A percentile compares a stretch with the other conserved stretches of the same genome.
phyloP scores from a whole-genome alignment of 2,888 invertebrate genomes.

The Polydrusus cervinus region DNA sequence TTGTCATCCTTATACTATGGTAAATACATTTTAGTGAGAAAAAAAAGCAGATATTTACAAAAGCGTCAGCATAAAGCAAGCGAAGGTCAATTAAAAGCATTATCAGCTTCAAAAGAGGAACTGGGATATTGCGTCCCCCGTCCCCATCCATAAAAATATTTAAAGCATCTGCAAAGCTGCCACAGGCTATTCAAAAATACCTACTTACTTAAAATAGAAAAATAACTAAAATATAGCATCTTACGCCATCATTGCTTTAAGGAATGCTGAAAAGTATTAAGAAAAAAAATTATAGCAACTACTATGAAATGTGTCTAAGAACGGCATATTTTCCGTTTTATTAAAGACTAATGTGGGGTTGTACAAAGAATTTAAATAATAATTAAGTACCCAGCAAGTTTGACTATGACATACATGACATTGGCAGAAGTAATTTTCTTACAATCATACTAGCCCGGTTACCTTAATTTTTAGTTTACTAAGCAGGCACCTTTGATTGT shows the following conservation, averaged over 20 bases:
- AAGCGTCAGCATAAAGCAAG: not conserved
- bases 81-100: not conserved
- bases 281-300: conserved; percentile 28
- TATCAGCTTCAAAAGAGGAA: not conserved
- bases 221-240: conserved; percentile 59
- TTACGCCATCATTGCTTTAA: conserved; percentile 85
- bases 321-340: too few relatives aligned
- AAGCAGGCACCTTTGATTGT: too few relatives aligned
- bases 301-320: not conserved
- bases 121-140: not conserved
- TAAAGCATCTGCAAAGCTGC: conserved; percentile 50
- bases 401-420: too few relatives aligned
- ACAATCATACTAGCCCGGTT: too few relatives aligned
- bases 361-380: too few relatives aligned
- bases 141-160: conserved; percentile 32
- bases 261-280: conserved; percentile 79
- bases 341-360: too few relatives aligned
- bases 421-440: too few relatives aligned
- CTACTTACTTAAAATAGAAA: conserved; percentile 69
- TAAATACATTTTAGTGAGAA: too few relatives aligned
- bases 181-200: conserved; percentile 57
- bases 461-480: too few relatives aligned
- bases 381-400: too few relatives aligned
- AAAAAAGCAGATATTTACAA: conserved; percentile 12
- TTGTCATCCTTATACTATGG: too few relatives aligned